Percentiles rank a stretch among this genome's conserved stretches.
Conservation (phyloP, 2,797 vertebrate species). For the Myotis vivesi region DNA sequence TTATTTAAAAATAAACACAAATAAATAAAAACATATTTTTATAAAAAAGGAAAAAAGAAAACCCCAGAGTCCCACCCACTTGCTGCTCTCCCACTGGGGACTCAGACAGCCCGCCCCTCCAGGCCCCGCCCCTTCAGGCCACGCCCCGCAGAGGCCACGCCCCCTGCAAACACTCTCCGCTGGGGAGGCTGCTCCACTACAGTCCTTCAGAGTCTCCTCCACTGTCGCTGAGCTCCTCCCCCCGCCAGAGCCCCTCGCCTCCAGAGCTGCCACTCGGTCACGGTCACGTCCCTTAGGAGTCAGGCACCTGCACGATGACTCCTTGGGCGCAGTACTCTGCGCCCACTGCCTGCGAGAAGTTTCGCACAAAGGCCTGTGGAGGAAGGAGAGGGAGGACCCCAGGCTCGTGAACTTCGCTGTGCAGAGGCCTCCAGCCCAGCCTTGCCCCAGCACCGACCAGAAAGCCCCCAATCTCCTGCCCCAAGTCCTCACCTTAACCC, state of each 20-base stretch:
- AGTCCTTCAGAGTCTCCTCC: not conserved
- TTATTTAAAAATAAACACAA: too few relatives aligned
- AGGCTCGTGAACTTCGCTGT: not conserved
- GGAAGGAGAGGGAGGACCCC: not conserved
- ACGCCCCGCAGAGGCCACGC: not conserved
- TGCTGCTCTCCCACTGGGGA: not conserved
- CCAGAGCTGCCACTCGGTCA: not conserved
- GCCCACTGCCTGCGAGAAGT: conserved; percentile 84
- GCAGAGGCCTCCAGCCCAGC: too few relatives aligned
- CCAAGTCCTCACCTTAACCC: not conserved
- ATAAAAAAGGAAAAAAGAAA: too few relatives aligned
- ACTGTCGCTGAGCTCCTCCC: not conserved
- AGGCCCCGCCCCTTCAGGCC: not conserved
- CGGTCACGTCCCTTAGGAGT: not conserved
- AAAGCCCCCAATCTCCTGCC: not conserved
- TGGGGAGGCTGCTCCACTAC: not conserved
- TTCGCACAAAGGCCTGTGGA: conserved; percentile 83
- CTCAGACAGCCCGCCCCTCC: too few relatives aligned
- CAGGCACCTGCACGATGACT: conserved; percentile 85
- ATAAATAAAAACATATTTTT: too few relatives aligned
- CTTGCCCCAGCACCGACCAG: not conserved
- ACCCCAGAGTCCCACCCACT: not conserved
- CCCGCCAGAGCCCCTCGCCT: not conserved
- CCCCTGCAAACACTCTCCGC: rapidly evolving
- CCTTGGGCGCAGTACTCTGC: conserved; percentile 85